Percentiles rank a stretch among this genome's conserved stretches.
These are phyloP conservation scores for Chrosomus eos DNA, from an alignment of 2,797 vertebrate genomes.

Conservation along the genomic window DNA sequence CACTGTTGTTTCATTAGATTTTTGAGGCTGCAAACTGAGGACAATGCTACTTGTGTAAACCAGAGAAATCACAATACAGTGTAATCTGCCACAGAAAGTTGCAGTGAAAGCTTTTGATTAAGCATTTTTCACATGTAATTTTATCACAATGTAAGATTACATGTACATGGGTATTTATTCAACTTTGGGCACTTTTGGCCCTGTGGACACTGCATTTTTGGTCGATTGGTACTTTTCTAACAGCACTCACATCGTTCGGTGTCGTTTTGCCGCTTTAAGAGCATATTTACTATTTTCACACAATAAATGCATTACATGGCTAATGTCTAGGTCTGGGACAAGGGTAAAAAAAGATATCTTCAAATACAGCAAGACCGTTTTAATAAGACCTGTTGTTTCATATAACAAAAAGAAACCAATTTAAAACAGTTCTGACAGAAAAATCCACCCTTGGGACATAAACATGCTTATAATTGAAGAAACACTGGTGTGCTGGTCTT, in stretches of 20 bases:
- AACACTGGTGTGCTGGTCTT: neutral
- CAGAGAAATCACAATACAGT: slow-evolving; percentile 10
- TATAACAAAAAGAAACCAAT: slow-evolving; percentile 7
- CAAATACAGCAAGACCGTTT: neutral
- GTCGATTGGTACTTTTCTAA: neutral
- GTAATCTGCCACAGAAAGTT: slow-evolving; percentile 11
- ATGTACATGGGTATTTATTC: neutral
- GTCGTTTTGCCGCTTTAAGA: neutral
- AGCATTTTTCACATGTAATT: no score
- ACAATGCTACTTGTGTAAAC: slow-evolving; percentile 11
- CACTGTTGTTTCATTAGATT: slow-evolving; percentile 28
- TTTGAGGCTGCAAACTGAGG: neutral
- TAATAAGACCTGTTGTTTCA: neutral
- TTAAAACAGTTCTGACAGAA: neutral
- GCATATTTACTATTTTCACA: neutral
- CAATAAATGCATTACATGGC: neutral
- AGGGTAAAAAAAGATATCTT: neutral
- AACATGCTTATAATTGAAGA: neutral
- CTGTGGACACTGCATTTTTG: neutral
- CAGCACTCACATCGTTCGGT: neutral
- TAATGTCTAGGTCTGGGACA: neutral
- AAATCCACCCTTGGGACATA: slow-evolving; percentile 1
- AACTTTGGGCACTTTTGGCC: neutral
- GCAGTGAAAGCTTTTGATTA: no score
- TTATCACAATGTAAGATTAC: no score